A percentile compares a stretch with the other conserved stretches of the same genome.
These are phyloP conservation scores for Pogonomyrmex californicus DNA, from an alignment of 1,140 invertebrate species.

Conservation along the genomic window DNA sequence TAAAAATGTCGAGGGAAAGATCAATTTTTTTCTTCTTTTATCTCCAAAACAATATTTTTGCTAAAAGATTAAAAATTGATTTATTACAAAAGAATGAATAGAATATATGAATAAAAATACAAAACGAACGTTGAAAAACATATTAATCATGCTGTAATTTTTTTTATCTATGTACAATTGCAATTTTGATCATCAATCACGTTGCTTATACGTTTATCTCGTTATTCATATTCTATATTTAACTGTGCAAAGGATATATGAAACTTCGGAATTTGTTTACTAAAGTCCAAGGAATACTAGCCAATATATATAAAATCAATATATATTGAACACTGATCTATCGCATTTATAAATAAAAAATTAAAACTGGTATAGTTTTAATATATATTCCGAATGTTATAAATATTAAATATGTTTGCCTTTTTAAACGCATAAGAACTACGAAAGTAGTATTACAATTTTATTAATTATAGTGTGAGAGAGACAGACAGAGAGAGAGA, in stretches of 20 bases:
- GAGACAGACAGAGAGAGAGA: too few relatives aligned
- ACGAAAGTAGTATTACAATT: not conserved
- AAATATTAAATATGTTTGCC: not conserved
- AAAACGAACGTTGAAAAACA: not conserved
- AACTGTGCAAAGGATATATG: not conserved
- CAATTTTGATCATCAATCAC: not conserved
- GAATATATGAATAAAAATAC: too few relatives aligned
- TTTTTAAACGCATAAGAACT: not conserved
- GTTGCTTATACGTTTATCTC: not conserved
- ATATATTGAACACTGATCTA: slow-evolving; percentile 19
- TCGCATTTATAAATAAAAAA: slow-evolving; percentile 16
- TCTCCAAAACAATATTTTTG: not conserved
- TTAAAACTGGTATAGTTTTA: not conserved
- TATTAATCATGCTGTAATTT: not conserved
- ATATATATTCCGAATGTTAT: not conserved
- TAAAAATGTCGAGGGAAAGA: not conserved
- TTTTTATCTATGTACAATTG: not conserved
- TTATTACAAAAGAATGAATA: too few relatives aligned
- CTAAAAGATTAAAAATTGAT: not conserved
- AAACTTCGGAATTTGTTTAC: slow-evolving; percentile 41
- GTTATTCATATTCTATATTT: slow-evolving; percentile 39
- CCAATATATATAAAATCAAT: slow-evolving; percentile 8
- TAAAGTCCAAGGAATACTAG: not conserved
- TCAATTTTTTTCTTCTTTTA: not conserved
- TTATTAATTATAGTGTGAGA: not conserved